phyloP scores from a whole-genome alignment of 1,140 invertebrate species.

The Augochlora pura region DNA sequence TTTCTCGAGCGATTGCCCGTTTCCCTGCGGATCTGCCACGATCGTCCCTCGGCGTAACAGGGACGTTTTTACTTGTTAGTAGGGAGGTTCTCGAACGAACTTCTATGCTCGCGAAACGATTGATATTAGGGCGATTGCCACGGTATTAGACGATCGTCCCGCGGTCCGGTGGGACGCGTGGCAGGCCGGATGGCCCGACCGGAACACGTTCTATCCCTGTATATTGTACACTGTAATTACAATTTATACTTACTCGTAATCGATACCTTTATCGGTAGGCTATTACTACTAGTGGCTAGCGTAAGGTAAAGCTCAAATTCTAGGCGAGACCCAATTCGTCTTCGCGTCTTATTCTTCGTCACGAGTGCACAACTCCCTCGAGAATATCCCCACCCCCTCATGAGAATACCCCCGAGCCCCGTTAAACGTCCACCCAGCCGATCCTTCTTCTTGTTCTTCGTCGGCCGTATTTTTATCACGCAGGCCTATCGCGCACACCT shows the following conservation, averaged over 20 bases:
- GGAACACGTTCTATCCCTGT: slow-evolving; percentile 65
- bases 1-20: background rate
- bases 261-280: slow-evolving; percentile 75
- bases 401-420: slow-evolving; percentile 14
- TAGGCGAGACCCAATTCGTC: slow-evolving; percentile 64
- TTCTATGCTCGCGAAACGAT: slow-evolving; percentile 6
- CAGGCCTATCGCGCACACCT: slow-evolving; percentile 60
- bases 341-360: slow-evolving; percentile 60
- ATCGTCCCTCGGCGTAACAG: background rate
- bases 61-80: background rate
- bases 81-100: background rate
- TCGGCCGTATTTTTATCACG: slow-evolving; percentile 20
- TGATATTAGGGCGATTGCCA: slow-evolving; percentile 21
- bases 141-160: background rate
- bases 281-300: slow-evolving; percentile 71
- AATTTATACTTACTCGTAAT: slow-evolving; percentile 78
- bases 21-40: background rate
- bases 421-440: background rate
- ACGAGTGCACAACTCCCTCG: slow-evolving; percentile 61
- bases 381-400: slow-evolving; percentile 20
- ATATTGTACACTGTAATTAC: slow-evolving; percentile 79
- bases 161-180: background rate
- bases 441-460: slow-evolving; percentile 22
- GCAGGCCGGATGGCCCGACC: background rate
- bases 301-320: slow-evolving; percentile 75